phyloP scores from a whole-genome alignment of 2,797 vertebrate genomes.

The Antennarius maculatus region DNA sequence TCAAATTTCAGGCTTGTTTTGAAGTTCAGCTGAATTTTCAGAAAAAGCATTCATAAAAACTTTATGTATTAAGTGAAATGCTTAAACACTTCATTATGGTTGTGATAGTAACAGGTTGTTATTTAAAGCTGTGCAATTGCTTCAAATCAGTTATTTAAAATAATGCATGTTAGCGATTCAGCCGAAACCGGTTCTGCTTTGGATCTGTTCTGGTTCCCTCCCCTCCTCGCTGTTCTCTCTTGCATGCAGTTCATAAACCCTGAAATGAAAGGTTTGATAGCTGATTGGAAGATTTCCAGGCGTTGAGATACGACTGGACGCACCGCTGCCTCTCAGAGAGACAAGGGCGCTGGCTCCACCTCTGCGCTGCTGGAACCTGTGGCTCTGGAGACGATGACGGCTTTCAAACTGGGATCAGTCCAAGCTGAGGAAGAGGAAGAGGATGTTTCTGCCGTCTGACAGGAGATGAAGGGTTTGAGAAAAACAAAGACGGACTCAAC shows the following conservation, averaged over 20 bases:
- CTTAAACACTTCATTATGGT: no score
- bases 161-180: no score
- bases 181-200: no score
- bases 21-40: no score
- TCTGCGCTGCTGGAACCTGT: constrained; percentile 28
- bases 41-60: no score
- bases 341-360: constrained; percentile 56
- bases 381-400: constrained; percentile 24
- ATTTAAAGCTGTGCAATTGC: no score
- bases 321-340: constrained; percentile 63
- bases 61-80: no score
- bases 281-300: constrained; percentile 60
- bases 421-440: constrained; percentile 10
- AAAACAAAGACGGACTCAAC: constrained; percentile 11
- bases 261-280: constrained; percentile 73
- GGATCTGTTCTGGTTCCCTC: no score
- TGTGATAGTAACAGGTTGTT: no score
- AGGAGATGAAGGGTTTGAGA: constrained; percentile 9
- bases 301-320: constrained; percentile 70
- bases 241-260: constrained; percentile 73
- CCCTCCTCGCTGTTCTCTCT: constrained; percentile 47
- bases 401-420: constrained; percentile 33
- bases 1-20: no score
- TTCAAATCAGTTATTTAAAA: no score
- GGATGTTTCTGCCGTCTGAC: constrained; percentile 4